Conservation (phyloP, 1,140 invertebrate species). For the Tribolium madens region DNA sequence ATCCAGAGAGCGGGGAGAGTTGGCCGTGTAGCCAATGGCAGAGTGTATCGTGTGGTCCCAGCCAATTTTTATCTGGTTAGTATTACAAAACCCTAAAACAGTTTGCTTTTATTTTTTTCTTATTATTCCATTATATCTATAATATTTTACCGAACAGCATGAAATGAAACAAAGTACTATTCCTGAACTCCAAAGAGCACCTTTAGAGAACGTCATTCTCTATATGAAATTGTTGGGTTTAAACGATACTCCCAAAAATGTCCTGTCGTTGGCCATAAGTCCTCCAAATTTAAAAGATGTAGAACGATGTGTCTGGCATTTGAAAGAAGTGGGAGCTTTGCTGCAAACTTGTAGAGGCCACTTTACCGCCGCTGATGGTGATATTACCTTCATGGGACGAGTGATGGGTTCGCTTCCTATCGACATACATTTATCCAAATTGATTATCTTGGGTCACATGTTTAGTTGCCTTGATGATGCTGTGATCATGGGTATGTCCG, state of each 20-base stretch:
- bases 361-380: constrained; percentile 81
- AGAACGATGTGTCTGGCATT: constrained; percentile 79
- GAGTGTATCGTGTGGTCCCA: constrained; percentile 88
- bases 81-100: not conserved
- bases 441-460: constrained; percentile 89
- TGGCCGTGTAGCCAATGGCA: constrained; percentile 86
- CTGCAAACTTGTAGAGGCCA: constrained; percentile 70
- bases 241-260: constrained; percentile 80
- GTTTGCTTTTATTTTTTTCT: not conserved
- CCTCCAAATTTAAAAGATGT: constrained; percentile 90
- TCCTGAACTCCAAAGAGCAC: constrained; percentile 86
- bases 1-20: constrained; percentile 91
- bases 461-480: constrained; percentile 88
- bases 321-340: constrained; percentile 89
- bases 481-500: constrained; percentile 84
- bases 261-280: constrained; percentile 87
- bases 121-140: not conserved
- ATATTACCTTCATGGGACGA: constrained; percentile 87
- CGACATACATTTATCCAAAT: constrained; percentile 84
- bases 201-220: constrained; percentile 87
- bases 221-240: constrained; percentile 86
- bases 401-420: constrained; percentile 87
- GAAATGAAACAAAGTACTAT: constrained; percentile 51
- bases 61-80: constrained; percentile 76
- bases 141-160: constrained; percentile 18